Conservation (phyloP, 2,113 vertebrate genomes). For the Gambusia holbrooki region DNA sequence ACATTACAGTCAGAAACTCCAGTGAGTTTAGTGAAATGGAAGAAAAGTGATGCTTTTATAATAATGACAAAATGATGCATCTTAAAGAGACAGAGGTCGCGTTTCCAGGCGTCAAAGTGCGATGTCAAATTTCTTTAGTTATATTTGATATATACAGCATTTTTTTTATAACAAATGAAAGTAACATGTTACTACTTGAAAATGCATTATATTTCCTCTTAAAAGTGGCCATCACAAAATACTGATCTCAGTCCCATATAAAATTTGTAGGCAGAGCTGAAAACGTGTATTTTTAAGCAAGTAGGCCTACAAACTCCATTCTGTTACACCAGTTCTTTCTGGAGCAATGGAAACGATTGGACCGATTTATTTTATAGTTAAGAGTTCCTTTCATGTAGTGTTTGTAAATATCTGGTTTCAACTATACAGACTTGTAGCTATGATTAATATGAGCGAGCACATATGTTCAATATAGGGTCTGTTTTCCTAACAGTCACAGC, state of each 20-base stretch:
- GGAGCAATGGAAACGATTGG: not conserved
- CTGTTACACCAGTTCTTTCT: not conserved
- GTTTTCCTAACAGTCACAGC: constrained; percentile 52
- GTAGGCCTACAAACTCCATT: too few species aligned
- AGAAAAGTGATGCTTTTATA: too few species aligned
- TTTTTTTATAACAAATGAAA: too few species aligned
- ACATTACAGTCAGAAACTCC: not conserved
- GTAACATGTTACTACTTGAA: too few species aligned
- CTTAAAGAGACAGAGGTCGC: too few species aligned
- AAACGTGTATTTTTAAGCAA: too few species aligned
- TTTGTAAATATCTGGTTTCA: not conserved
- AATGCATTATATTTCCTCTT: not conserved
- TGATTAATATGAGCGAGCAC: constrained; percentile 27
- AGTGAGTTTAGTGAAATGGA: not conserved
- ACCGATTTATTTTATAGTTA: not conserved
- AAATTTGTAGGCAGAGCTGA: not conserved
- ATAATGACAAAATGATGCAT: too few species aligned
- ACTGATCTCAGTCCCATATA: not conserved
- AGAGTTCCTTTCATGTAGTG: not conserved
- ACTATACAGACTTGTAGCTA: not conserved
- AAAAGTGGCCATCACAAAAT: not conserved
- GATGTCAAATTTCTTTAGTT: too few species aligned
- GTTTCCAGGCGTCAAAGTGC: too few species aligned
- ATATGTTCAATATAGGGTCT: constrained; percentile 55
- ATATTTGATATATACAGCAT: too few species aligned